Evolutionary conservation across 2,113 vertebrate genomes (phyloP).

Genomic region (Antechinus flavipes): DNA sequence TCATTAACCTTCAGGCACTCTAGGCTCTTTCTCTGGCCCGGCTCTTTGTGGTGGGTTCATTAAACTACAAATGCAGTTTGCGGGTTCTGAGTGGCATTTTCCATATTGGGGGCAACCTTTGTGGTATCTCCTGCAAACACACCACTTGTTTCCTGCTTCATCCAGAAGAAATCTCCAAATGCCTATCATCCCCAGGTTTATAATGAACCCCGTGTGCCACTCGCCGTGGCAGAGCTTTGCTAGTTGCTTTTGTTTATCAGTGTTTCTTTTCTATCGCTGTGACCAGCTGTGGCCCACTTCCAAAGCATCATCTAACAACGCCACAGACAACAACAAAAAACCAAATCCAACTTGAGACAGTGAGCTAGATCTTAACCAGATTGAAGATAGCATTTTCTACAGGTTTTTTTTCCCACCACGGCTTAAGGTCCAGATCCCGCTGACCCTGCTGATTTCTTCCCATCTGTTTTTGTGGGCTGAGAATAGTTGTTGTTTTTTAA

Average conservation of each 20-base stretch:
- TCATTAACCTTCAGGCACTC: slow-evolving; percentile 15
- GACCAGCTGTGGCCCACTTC: slow-evolving; percentile 80
- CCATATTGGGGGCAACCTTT: slow-evolving; percentile 31
- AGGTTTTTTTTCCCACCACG: no score
- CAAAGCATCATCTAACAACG: slow-evolving; percentile 64
- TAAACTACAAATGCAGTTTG: slow-evolving; percentile 2
- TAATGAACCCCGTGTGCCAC: slow-evolving; percentile 35
- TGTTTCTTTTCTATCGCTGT: slow-evolving; percentile 57
- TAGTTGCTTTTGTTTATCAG: slow-evolving; percentile 9
- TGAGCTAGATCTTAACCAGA: slow-evolving; percentile 78
- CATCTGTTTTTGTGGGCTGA: background rate
- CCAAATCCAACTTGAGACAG: slow-evolving; percentile 67
- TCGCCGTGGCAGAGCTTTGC: slow-evolving; percentile 50
- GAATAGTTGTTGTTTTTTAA: background rate
- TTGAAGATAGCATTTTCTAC: slow-evolving; percentile 67
- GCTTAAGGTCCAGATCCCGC: background rate
- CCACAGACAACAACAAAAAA: background rate
- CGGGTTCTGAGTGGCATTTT: slow-evolving; percentile 40
- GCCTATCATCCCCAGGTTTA: slow-evolving; percentile 48
- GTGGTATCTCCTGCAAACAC: slow-evolving; percentile 31
- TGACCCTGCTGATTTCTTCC: background rate
- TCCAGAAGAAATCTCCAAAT: slow-evolving; percentile 33
- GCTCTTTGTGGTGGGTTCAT: background rate
- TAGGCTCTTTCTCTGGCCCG: background rate
- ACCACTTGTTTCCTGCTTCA: slow-evolving; percentile 39